Base-by-base conservation (phyloP, 1,140 invertebrate genomes). In the Drosophila azteca region DNA sequence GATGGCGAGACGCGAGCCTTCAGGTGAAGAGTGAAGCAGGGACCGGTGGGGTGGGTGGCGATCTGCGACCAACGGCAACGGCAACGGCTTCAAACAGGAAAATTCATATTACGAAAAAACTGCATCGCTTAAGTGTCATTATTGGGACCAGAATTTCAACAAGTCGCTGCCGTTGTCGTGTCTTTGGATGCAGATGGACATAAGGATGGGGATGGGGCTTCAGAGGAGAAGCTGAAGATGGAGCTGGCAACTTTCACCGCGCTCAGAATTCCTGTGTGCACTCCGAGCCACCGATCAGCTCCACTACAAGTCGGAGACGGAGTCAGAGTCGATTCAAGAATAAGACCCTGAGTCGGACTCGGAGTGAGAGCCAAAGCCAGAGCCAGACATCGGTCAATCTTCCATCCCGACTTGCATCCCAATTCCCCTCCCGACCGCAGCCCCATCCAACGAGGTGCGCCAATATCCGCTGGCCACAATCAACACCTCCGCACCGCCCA, bases 91-190 rank as follows among this genome's bases (percentile, higher is more conserved):
- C 72, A 85, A 80, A 80, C 81, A 85, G 81, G 81, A 85, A 85
- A 87, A 87, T 87, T 85, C 81, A 81, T 85, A 85, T 85, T 85
- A 85, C 82, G 77, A 85, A 85, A 85, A 85, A 85, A 85, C 49
- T 85, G 81, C 82, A 85, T 87, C 82, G 82, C 79, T 85, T 87
- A 87, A 87, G 82, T 85, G 81, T 85, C 81, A 87, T 85, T 85
- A 85, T 85, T 85, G 81, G 82, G 81, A 85, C 81, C 81, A 85
- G 81, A 85, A 81, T 81, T 79, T 78, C 73, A 81, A 85, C 82
- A 77, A 85, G 82, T 77, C 67, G 72, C 77, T 66, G 69, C 61
- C 44, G 63, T 62, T 54, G 79, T 68, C 70, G 80, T 79, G 70
- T 70, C 70, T 70, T 71, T 48, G 45, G 45, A 52, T 72, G 62